Percentiles rank a stretch among this genome's conserved stretches.
Conservation (phyloP, 2,888 invertebrate species). For the Sarcophaga variegata region DNA sequence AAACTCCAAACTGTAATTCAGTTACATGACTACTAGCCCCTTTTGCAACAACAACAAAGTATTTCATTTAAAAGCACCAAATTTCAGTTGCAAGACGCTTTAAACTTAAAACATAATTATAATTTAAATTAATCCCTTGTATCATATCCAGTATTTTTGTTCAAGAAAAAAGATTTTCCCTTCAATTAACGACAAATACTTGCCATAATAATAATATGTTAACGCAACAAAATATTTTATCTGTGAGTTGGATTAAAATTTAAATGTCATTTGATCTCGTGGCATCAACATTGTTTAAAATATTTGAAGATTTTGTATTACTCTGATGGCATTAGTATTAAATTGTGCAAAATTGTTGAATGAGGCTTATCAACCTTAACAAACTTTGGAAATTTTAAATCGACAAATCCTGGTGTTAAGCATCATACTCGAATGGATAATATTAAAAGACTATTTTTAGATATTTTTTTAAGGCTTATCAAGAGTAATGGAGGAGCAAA, state of each 20-base stretch:
- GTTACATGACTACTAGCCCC: slow-evolving; percentile 3
- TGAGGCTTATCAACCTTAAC: slow-evolving; percentile 54
- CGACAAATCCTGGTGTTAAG: slow-evolving; percentile 44
- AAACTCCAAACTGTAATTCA: slow-evolving; percentile 13
- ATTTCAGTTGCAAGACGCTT: too few species aligned
- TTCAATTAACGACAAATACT: background rate
- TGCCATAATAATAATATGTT: background rate
- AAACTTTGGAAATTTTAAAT: slow-evolving; percentile 48
- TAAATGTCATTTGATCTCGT: slow-evolving; percentile 44
- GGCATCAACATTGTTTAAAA: slow-evolving; percentile 42
- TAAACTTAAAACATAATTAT: background rate
- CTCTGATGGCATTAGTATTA: slow-evolving; percentile 40
- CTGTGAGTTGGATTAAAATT: slow-evolving; percentile 45
- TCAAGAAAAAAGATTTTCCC: background rate
- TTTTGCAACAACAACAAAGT: too few species aligned
- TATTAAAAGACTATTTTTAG: too few species aligned
- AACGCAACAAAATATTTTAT: background rate
- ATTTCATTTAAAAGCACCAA: too few species aligned
- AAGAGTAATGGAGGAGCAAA: background rate
- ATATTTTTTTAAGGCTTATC: too few species aligned
- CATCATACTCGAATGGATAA: slow-evolving; percentile 5
- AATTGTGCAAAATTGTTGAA: slow-evolving; percentile 57
- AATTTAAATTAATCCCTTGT: background rate
- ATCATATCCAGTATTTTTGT: background rate
- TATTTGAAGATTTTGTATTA: slow-evolving; percentile 39